A percentile compares a stretch with the other conserved stretches of the same genome.
Evolutionary conservation across 2,888 invertebrate genomes (phyloP).

Genomic region (Cheilosia vernalis): DNA sequence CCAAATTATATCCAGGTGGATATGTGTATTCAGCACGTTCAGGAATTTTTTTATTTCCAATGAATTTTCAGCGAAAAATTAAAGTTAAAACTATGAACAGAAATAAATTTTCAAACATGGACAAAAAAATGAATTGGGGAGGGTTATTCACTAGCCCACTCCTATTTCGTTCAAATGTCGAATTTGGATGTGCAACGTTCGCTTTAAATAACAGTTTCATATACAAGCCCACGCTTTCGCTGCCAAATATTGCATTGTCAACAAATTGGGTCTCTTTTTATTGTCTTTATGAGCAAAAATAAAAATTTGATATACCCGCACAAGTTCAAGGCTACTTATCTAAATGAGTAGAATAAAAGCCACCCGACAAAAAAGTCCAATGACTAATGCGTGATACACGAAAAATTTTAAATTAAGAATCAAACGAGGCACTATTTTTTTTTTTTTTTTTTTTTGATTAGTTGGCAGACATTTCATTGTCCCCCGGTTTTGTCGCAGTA

Average conservation of each 20-base stretch:
- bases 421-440: not conserved
- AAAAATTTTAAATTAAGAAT: not conserved
- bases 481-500: not conserved
- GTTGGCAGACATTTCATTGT: not conserved
- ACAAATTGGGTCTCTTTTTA: not conserved
- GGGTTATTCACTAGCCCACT: not conserved
- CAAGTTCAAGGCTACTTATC: slow-evolving; percentile 5
- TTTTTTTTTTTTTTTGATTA: not conserved
- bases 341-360: not conserved
- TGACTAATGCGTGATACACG: not conserved
- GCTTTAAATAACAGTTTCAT: not conserved
- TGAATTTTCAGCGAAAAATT: too few relatives aligned
- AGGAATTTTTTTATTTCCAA: too few relatives aligned
- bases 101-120: too few relatives aligned
- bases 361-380: not conserved
- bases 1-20: too few relatives aligned
- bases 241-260: slow-evolving; percentile 1
- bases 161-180: not conserved
- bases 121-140: not conserved
- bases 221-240: not conserved
- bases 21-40: too few relatives aligned
- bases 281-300: not conserved
- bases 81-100: too few relatives aligned
- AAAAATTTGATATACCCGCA: not conserved
- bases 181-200: not conserved